Conservation (phyloP, 2,888 invertebrate genomes). For the Chironomus riparius region DNA sequence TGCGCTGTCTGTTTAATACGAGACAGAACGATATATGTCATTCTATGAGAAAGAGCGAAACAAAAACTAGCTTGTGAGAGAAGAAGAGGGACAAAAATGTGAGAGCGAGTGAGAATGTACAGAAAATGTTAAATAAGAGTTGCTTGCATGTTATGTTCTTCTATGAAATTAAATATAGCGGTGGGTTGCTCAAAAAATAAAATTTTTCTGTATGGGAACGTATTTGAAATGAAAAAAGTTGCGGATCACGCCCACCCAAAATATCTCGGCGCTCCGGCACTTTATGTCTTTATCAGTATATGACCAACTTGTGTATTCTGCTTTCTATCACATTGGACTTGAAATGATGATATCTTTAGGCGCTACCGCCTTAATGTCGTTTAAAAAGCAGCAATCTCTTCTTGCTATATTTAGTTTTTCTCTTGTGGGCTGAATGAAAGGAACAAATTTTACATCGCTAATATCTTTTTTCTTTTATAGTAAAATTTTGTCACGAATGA, state of each 20-base stretch:
- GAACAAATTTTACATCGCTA: no score
- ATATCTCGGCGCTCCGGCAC: constrained; percentile 2
- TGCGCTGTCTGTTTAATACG: not conserved
- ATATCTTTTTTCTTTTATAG: no score
- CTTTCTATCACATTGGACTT: not conserved
- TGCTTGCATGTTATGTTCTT: not conserved
- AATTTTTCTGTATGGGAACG: constrained; percentile 23
- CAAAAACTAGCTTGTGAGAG: not conserved
- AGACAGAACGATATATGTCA: not conserved
- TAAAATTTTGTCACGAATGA: no score
- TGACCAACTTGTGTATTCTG: constrained; percentile 16
- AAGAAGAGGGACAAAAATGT: not conserved
- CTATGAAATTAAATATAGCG: not conserved
- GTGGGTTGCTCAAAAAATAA: constrained; percentile 26
- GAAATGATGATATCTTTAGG: no score
- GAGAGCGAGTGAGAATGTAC: not conserved
- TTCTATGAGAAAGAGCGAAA: no score
- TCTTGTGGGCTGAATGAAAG: no score
- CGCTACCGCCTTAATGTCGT: no score
- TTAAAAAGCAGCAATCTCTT: no score
- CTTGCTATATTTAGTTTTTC: no score
- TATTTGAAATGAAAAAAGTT: constrained; percentile 18
- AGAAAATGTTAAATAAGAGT: not conserved
- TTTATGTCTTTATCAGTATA: constrained; percentile 22
- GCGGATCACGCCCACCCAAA: constrained; percentile 28